Conservation (phyloP, 2,113 vertebrate genomes). For the Hylia prasina region DNA sequence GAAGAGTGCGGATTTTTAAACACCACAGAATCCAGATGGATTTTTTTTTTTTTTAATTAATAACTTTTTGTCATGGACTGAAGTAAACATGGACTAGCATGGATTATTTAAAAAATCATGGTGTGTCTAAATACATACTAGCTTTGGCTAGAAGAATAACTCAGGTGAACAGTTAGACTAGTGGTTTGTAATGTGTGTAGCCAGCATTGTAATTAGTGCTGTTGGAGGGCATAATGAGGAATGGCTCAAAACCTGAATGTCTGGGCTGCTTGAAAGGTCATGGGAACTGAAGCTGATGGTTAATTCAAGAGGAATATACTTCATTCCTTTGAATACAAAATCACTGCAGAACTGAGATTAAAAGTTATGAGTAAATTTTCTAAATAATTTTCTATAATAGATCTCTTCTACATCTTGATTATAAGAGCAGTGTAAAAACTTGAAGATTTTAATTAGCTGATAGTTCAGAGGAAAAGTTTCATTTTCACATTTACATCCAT, state of each 20-base stretch:
- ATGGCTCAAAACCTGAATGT: background rate
- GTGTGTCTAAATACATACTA: background rate
- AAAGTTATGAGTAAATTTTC: background rate
- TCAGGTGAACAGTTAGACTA: background rate
- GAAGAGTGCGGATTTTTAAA: background rate
- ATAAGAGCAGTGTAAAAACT: background rate
- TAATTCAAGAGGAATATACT: background rate
- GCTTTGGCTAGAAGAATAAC: background rate
- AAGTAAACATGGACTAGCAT: background rate
- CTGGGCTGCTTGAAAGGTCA: background rate
- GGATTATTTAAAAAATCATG: background rate
- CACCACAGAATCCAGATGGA: background rate
- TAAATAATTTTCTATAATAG: background rate
- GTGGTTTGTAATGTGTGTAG: background rate
- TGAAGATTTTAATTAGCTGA: background rate
- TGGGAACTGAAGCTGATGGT: background rate
- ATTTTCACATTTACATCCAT: background rate
- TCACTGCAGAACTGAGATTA: background rate
- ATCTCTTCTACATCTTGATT: background rate
- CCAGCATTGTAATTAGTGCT: background rate
- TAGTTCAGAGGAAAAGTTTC: background rate
- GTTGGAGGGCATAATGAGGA: background rate
- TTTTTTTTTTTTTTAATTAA: background rate
- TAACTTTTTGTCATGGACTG: background rate
- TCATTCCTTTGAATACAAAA: background rate